These are phyloP conservation scores for Pentamera pediparva DNA, from an alignment of 53 echinoderm and acorn worm species.

Conservation along the genomic window DNA sequence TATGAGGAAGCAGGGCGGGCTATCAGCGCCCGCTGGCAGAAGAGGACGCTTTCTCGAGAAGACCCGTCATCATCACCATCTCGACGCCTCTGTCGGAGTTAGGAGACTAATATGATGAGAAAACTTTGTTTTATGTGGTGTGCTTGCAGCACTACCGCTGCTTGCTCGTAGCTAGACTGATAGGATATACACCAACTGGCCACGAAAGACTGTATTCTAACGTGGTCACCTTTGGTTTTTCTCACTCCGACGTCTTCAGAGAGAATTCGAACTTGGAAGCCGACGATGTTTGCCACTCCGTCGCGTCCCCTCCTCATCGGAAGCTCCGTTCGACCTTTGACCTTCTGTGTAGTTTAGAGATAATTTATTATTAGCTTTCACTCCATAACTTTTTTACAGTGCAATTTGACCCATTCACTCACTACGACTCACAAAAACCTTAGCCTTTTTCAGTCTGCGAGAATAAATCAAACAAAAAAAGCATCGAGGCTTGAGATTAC, in stretches of 20 bases:
- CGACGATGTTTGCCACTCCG: background rate
- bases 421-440: background rate
- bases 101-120: no score
- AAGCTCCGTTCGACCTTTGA: slow-evolving; percentile 30
- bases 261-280: no score
- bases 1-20: background rate
- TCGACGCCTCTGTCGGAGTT: no score
- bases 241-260: no score
- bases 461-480: background rate
- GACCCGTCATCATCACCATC: no score
- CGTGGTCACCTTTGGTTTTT: no score
- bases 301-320: background rate
- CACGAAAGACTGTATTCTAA: no score
- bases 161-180: no score
- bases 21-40: background rate
- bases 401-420: slow-evolving; percentile 2
- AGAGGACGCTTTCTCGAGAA: background rate
- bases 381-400: slow-evolving; percentile 6
- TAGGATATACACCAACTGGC: no score
- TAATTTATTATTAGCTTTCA: slow-evolving; percentile 4
- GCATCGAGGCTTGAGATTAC: background rate
- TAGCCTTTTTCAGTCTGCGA: background rate
- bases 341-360: slow-evolving; percentile 24
- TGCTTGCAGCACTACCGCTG: no score
- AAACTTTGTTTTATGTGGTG: no score